Evolutionary conservation across 1,140 invertebrate genomes (phyloP).

Genomic region (Metaphire vulgaris): DNA sequence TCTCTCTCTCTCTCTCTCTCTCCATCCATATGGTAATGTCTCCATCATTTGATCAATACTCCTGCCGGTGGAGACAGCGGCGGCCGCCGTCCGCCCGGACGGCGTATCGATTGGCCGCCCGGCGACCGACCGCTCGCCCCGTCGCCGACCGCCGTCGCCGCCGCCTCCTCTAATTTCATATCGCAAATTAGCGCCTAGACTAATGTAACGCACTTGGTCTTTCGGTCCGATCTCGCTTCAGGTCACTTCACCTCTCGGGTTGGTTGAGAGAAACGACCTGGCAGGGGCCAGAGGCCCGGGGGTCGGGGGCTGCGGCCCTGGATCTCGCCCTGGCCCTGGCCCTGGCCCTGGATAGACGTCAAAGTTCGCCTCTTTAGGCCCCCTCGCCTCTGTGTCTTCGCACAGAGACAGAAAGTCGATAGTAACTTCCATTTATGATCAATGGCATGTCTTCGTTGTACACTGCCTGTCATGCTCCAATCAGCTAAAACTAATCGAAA

Average conservation of each 20-base stretch:
- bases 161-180: background rate
- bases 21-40: background rate
- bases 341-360: background rate
- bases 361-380: slow-evolving; percentile 3
- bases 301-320: background rate
- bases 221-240: background rate
- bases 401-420: too few relatives aligned
- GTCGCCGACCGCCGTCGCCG: background rate
- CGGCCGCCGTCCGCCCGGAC: background rate
- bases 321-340: background rate
- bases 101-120: too few relatives aligned
- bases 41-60: slow-evolving; percentile 5
- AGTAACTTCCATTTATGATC: too few relatives aligned
- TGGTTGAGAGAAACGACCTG: background rate
- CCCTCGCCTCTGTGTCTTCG: too few relatives aligned
- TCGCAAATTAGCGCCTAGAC: background rate
- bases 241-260: too few relatives aligned
- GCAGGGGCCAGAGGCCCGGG: too few relatives aligned
- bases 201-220: background rate
- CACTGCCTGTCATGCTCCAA: too few relatives aligned
- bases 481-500: too few relatives aligned
- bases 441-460: too few relatives aligned
- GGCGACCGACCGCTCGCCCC: background rate
- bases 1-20: slow-evolving; percentile 19
- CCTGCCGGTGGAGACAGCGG: background rate